Conservation (phyloP, 2,888 invertebrate genomes). For the Sabellastarte sp. region DNA sequence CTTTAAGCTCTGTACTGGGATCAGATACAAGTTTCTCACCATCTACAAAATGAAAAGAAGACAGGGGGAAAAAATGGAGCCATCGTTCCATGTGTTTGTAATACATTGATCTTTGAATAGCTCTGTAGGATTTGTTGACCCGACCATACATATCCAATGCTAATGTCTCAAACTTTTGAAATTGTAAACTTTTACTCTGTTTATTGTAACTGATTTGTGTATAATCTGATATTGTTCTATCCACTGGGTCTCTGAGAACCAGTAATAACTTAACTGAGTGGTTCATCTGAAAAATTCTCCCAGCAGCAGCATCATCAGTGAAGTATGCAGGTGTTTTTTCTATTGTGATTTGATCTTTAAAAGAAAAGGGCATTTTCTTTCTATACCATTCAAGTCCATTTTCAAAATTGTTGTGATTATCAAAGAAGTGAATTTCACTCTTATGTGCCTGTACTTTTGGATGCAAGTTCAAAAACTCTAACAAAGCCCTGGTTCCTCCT, state of each 20-base stretch:
- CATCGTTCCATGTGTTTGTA: slow-evolving; percentile 79
- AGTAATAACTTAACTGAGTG: slow-evolving; percentile 82
- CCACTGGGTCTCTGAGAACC: slow-evolving; percentile 94
- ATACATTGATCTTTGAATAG: slow-evolving; percentile 59
- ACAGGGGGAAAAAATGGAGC: slow-evolving; percentile 87
- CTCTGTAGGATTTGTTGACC: slow-evolving; percentile 60
- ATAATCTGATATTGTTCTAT: slow-evolving; percentile 94
- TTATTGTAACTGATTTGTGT: slow-evolving; percentile 76
- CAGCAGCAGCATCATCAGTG: slow-evolving; percentile 91
- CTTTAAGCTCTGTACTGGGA: slow-evolving; percentile 48
- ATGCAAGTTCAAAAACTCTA: slow-evolving; percentile 56
- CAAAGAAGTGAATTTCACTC: slow-evolving; percentile 93
- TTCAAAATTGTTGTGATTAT: slow-evolving; percentile 78
- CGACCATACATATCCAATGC: slow-evolving; percentile 54
- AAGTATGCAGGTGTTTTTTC: slow-evolving; percentile 99
- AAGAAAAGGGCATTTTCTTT: slow-evolving; percentile 86
- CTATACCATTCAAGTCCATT: slow-evolving; percentile 90
- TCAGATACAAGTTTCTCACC: slow-evolving; percentile 51
- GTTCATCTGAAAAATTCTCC: slow-evolving; percentile 91
- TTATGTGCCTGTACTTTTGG: slow-evolving; percentile 84
- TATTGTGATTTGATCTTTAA: slow-evolving; percentile 87
- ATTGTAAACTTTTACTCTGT: slow-evolving; percentile 3
- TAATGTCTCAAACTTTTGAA: slow-evolving; percentile 55
- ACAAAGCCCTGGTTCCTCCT: slow-evolving; percentile 59
- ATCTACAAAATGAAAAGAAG: slow-evolving; percentile 91